Percentiles rank a stretch among this genome's conserved stretches.
These are phyloP conservation scores for Ceyx cyanopectus DNA, from an alignment of 2,113 vertebrate species.

Conservation along the genomic window DNA sequence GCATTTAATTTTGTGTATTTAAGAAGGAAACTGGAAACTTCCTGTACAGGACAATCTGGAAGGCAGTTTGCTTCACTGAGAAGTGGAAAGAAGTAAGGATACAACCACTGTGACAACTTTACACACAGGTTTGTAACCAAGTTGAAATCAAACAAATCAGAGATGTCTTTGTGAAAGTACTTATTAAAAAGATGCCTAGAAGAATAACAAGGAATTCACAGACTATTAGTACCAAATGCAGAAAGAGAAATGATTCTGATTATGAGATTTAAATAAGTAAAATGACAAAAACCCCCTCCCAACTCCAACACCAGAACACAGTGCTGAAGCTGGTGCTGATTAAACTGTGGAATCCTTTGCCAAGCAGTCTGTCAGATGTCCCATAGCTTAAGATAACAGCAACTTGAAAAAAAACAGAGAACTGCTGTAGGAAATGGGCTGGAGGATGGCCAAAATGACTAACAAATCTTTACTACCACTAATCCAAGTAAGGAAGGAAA, in stretches of 20 bases:
- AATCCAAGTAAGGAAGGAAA: conserved; percentile 22
- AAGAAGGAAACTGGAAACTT: background rate
- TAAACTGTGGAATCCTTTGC: background rate
- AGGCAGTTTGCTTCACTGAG: background rate
- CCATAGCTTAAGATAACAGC: conserved; percentile 20
- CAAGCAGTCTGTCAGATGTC: conserved; percentile 25
- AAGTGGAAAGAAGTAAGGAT: background rate
- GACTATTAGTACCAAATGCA: background rate
- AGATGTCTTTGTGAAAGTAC: background rate
- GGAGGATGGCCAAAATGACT: conserved; percentile 28
- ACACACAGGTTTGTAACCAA: background rate
- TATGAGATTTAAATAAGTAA: background rate
- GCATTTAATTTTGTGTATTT: background rate
- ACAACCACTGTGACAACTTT: background rate
- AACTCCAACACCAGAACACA: background rate
- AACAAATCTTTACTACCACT: background rate
- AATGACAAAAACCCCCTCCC: background rate
- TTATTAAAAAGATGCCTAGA: background rate
- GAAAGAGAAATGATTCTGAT: background rate
- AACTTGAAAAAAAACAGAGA: background rate
- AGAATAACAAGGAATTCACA: background rate
- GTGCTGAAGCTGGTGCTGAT: background rate
- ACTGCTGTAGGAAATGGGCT: conserved; percentile 15
- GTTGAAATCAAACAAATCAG: background rate
- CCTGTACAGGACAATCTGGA: background rate